Base-by-base conservation (phyloP, 2,888 invertebrate genomes). In the Neuroscelio doddi region DNA sequence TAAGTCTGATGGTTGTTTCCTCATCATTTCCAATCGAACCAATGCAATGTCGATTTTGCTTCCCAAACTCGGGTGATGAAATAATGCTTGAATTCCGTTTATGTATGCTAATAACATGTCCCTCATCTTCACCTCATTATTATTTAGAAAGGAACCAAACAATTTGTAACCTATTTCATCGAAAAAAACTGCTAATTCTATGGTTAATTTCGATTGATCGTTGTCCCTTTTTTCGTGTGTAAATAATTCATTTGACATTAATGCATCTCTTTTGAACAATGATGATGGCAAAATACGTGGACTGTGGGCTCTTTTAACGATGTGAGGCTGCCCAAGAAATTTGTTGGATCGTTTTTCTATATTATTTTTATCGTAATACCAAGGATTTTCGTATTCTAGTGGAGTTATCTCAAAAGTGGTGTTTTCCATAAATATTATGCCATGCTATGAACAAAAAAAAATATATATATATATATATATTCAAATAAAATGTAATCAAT, bases 71-170 rank as follows among this genome's bases (percentile, higher is more conserved):
- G 90, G 88, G 80, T 93, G 93, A 79, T 92, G 91, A 77, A 92
- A 93, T n/a, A 93, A 77, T 0, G 93, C 93, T 86, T 93, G 93
- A 1, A 93, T 90, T 71, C 91, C 92, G 80, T 93, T 93, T 71
- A 93, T 87, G 74, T 93, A 93, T 8, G 92, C 93, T 53, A 93
- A 80, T n/a, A 93, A 83, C 91, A 93, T 91, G 77, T 93, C 91
- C 27, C 89, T 86, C 38, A 93, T 82, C 75, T 90, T 89, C 8
- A 85, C 86, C 64, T 92, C 91, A 75, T 91, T 88, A 70, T 89
- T 86, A 67, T 89, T 87, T 65, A 92, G 87, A 77, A 89, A 90
- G 0, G 92, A 91, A 9, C 89, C 85, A 80, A 93, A 93, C 24
- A 90, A 87, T 75, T 88, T 89, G 76, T 92, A 93, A 0, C 89